Evolutionary conservation across 2,113 vertebrate genomes (phyloP).

Genomic region (Thunnus thynnus): DNA sequence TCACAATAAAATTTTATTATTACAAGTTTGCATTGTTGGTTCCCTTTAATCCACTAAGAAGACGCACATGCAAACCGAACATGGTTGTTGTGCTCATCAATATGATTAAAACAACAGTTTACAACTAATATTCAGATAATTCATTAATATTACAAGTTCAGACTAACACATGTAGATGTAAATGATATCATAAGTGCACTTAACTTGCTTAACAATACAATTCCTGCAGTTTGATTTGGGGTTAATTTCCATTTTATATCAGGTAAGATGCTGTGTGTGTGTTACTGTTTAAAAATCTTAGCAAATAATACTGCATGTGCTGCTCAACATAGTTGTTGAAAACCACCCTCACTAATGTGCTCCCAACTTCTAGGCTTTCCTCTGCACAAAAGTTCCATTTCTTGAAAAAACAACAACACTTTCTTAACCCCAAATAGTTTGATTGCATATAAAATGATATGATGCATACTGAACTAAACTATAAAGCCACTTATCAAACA

Average conservation of each 20-base stretch:
- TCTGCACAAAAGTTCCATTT: too few species aligned
- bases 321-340: too few species aligned
- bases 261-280: too few species aligned
- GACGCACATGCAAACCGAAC: neutral
- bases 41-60: neutral
- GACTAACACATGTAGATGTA: neutral
- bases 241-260: neutral
- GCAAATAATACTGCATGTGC: too few species aligned
- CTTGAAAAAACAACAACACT: too few species aligned
- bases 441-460: too few species aligned
- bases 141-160: neutral
- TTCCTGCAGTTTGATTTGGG: neutral
- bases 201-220: neutral
- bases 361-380: too few species aligned
- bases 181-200: neutral
- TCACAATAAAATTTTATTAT: constrained; percentile 14
- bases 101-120: neutral
- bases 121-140: neutral
- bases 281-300: too few species aligned
- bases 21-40: neutral
- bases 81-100: neutral
- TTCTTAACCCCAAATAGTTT: too few species aligned
- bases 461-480: neutral
- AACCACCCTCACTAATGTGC: too few species aligned
- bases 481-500: neutral